Evolutionary conservation across 2,797 vertebrate species (phyloP).

Genomic region (Fratercula arctica): DNA sequence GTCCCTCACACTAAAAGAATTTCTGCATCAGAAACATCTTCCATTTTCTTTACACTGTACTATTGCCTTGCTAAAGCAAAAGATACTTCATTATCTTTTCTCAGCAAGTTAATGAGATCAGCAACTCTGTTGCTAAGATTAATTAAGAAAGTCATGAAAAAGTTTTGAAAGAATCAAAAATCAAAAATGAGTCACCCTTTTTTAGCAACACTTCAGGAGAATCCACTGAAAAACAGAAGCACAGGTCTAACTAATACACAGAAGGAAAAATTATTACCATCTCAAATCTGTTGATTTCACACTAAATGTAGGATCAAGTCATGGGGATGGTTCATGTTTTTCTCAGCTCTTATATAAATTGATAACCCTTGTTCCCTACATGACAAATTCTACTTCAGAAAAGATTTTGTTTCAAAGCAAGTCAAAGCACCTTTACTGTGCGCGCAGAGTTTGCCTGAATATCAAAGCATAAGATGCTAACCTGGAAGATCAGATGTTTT

Average conservation of each 20-base stretch:
- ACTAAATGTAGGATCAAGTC: neutral
- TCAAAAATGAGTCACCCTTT: neutral
- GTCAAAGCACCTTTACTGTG: neutral
- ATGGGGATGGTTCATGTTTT: neutral
- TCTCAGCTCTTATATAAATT: neutral
- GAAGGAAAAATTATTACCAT: neutral
- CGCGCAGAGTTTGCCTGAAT: neutral
- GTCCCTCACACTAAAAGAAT: conserved; percentile 37
- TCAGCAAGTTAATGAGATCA: neutral
- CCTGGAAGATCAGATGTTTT: neutral
- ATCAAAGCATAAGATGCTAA: neutral
- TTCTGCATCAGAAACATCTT: neutral
- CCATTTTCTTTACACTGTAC: conserved; percentile 9
- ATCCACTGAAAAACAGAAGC: neutral
- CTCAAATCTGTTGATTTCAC: neutral
- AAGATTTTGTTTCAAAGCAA: neutral
- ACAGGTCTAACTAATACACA: neutral
- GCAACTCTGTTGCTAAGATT: conserved; percentile 10
- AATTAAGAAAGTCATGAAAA: neutral
- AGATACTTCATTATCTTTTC: conserved; percentile 34
- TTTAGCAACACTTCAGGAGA: neutral
- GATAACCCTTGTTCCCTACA: neutral
- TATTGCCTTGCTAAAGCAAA: neutral
- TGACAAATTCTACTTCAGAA: neutral
- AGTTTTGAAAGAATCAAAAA: neutral